phyloP scores from a whole-genome alignment of 2,113 vertebrate genomes.

The Carassius carassius region DNA sequence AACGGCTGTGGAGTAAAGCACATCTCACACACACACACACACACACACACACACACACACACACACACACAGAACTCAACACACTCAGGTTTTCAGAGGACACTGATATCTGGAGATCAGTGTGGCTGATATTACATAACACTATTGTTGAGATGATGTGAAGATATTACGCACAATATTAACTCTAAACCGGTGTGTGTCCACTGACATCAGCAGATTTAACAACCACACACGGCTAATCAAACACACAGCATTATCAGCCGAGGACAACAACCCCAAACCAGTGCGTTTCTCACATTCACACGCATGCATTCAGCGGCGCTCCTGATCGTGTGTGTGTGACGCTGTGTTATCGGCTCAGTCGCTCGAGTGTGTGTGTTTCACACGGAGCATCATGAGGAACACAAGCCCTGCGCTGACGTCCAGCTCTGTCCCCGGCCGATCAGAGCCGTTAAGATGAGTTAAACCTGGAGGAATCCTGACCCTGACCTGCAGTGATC shows the following conservation, averaged over 20 bases:
- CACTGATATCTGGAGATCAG: background rate
- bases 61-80: no score
- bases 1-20: no score
- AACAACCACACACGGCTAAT: background rate
- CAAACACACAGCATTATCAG: background rate
- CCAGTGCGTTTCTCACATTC: background rate
- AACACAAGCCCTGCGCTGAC: background rate
- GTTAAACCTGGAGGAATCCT: background rate
- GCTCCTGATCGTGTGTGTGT: background rate
- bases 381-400: no score
- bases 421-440: background rate
- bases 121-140: background rate
- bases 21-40: no score
- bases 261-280: background rate
- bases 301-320: background rate
- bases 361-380: background rate
- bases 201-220: background rate
- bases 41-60: no score
- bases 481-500: slow-evolving; percentile 1
- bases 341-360: background rate
- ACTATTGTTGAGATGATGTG: background rate
- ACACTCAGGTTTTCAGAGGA: background rate
- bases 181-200: background rate
- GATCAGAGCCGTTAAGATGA: background rate
- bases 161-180: background rate